Evolutionary conservation across 2,113 vertebrate species (phyloP).

Genomic region (Thalassoma bifasciatum): DNA sequence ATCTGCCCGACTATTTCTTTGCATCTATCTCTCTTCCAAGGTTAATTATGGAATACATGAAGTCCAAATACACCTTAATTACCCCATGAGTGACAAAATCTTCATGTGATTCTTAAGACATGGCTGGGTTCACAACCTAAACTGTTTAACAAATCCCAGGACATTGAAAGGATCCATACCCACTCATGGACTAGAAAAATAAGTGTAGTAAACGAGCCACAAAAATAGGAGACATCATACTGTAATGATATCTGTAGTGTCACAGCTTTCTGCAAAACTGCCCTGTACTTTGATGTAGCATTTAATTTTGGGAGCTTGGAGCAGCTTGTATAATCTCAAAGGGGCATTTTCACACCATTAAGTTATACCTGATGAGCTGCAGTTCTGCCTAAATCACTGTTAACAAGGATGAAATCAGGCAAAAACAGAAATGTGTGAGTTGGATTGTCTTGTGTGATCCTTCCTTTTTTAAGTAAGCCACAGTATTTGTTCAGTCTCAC

Average conservation of each 20-base stretch:
- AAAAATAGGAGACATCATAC: conserved; percentile 2
- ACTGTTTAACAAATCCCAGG: conserved; percentile 12
- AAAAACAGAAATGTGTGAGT: conserved; percentile 25
- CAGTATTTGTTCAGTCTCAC: conserved; percentile 30
- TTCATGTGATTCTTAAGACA: neutral
- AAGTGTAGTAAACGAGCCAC: neutral
- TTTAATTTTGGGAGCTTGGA: conserved; percentile 21
- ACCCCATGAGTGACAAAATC: conserved; percentile 6
- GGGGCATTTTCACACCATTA: conserved; percentile 4
- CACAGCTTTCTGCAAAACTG: conserved; percentile 33
- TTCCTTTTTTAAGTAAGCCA: conserved; percentile 31
- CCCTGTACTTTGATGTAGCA: conserved; percentile 47
- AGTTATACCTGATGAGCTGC: conserved; percentile 19
- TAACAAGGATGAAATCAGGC: neutral
- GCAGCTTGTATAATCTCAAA: conserved; percentile 9
- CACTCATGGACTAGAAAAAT: neutral
- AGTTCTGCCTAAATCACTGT: neutral
- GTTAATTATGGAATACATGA: conserved; percentile 23
- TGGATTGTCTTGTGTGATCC: conserved; percentile 23
- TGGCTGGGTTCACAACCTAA: neutral
- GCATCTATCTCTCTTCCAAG: conserved; percentile 13
- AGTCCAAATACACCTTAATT: conserved; percentile 6
- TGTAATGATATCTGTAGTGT: conserved; percentile 19
- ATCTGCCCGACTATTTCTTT: conserved; percentile 14
- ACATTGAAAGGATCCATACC: neutral